Conservation (phyloP, 2,888 invertebrate genomes). For the Brachypterus glaber region DNA sequence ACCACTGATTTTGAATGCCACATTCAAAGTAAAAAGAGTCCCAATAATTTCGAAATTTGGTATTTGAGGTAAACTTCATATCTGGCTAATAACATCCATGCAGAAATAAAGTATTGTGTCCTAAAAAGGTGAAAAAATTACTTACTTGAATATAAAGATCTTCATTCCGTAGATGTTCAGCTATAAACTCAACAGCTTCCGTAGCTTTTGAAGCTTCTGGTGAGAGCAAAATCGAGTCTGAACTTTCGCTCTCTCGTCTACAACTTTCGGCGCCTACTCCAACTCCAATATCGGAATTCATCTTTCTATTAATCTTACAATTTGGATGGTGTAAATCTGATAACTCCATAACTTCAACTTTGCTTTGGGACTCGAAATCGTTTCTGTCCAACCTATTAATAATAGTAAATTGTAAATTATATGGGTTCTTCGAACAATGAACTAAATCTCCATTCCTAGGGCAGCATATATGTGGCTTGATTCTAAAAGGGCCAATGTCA, state of each 20-base stretch:
- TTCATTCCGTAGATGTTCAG: constrained; percentile 94
- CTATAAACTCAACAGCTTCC: constrained; percentile 97
- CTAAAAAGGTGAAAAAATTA: constrained; percentile 4
- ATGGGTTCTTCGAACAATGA: no score
- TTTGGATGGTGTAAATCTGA: constrained; percentile 93
- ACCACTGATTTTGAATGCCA: no score
- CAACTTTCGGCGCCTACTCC: constrained; percentile 55
- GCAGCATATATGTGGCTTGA: no score
- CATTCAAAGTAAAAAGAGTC: no score
- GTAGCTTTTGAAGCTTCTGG: constrained; percentile 93
- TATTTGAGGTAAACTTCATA: no score
- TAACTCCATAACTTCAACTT: constrained; percentile 89
- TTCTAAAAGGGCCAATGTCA: no score
- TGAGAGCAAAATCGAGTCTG: constrained; percentile 80
- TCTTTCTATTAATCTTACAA: constrained; percentile 85
- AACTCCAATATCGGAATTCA: constrained; percentile 55
- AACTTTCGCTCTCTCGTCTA: constrained; percentile 80
- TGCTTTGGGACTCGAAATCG: constrained; percentile 67
- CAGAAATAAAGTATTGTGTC: no score
- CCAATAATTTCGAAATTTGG: no score
- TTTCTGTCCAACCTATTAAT: constrained; percentile 36
- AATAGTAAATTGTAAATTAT: no score
- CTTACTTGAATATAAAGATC: constrained; percentile 95
- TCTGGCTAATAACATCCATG: no score
- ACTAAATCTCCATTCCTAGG: no score